Evolutionary conservation across 2,888 invertebrate genomes (phyloP), one percentile per base, ranked within the genome.

Genomic region (Cheilosia grossa): DNA sequence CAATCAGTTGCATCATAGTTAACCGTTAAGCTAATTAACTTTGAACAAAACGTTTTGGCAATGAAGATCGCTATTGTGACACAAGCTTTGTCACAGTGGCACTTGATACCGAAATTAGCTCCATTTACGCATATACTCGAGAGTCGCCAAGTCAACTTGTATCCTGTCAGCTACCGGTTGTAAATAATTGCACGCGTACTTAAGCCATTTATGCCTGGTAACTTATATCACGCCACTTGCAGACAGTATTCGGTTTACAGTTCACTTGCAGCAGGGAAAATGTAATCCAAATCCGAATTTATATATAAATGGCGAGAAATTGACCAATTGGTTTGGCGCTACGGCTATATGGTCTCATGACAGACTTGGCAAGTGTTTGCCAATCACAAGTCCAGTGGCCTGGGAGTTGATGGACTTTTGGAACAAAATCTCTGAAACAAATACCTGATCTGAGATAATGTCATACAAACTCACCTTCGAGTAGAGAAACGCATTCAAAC

Each of bases 141-240:
- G 49, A 19, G 19, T 21, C 13, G 19, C 13, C 44, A 27, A 24
- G 33, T 30, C 40, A 49, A 63, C 61, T 40, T 78, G 53, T 78
- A 61, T 56, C 70, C 70, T 70, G 61, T 24, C 17, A 47, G 77
- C 77, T 78, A 78, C 77, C 54, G 70, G 70, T 78, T 70, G 61
- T 53, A 54, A 54, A 73, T 54, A 73, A 42, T 47, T 64, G 59
- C 42, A 40, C 27, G 15, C 27, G 21, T 37, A 53, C 21, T 24
- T 59, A 19, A 44, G 24, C 59, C 54, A 3, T 54, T 49, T 63
- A 42, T 54, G 24, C 15, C 21, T 67, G 17, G 30, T 44, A 54
- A 69, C 54, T 21, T 59, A 77, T 77, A 54, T 6, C 42, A 40
- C 30, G 51, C 42, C 49, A 53, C 40, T 37, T 24, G 44, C 15